These are phyloP conservation scores for Argynnis bischoffii DNA, from an alignment of 2,888 invertebrate genomes.

Conservation along the genomic window DNA sequence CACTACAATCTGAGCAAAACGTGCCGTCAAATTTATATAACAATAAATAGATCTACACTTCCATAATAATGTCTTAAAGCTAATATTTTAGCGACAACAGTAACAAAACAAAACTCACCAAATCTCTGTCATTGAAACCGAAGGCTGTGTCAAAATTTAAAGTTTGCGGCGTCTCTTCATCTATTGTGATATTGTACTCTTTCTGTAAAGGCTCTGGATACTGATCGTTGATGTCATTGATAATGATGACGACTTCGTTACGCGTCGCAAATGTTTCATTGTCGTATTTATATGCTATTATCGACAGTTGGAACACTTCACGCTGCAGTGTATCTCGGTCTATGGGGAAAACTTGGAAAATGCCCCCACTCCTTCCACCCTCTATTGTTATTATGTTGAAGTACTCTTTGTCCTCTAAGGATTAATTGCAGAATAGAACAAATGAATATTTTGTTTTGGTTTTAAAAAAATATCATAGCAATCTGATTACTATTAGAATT, in stretches of 20 bases:
- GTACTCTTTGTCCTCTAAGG: slow-evolving; percentile 54
- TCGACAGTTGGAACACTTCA: slow-evolving; percentile 71
- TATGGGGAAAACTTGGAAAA: slow-evolving; percentile 63
- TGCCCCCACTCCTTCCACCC: slow-evolving; percentile 59
- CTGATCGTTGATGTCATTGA: slow-evolving; percentile 85
- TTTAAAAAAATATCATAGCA: not conserved
- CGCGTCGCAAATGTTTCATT: slow-evolving; percentile 56
- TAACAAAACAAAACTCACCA: slow-evolving; percentile 57
- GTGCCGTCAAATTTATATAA: too few species aligned
- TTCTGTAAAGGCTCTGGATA: slow-evolving; percentile 74
- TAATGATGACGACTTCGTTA: slow-evolving; percentile 69
- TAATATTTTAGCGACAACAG: not conserved
- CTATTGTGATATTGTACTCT: slow-evolving; percentile 63
- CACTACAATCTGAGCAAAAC: too few species aligned
- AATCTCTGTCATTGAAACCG: slow-evolving; percentile 78
- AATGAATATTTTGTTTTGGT: not conserved
- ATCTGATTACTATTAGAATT: too few species aligned
- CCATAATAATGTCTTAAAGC: not conserved
- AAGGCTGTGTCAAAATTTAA: slow-evolving; percentile 72
- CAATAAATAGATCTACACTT: too few species aligned
- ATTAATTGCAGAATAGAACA: not conserved
- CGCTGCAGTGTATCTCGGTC: slow-evolving; percentile 72
- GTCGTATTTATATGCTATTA: slow-evolving; percentile 74
- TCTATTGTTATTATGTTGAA: slow-evolving; percentile 61
- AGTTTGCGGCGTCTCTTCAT: slow-evolving; percentile 79